Evolutionary conservation across 2,888 invertebrate genomes (phyloP), one percentile per base, ranked within the genome.

Genomic region (Lasius fuliginosus): DNA sequence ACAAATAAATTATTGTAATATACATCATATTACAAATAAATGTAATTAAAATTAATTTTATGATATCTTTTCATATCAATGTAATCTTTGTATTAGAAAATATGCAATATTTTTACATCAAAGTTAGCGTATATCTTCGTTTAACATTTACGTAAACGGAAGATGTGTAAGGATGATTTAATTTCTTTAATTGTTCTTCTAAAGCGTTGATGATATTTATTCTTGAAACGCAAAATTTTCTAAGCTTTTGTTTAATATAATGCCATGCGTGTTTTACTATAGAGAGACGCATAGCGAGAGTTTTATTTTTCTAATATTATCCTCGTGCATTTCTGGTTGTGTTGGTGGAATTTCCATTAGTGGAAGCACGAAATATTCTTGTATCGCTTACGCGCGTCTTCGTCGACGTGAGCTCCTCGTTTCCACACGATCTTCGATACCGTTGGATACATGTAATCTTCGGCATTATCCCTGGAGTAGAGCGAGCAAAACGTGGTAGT

Each of bases 361-460:
- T 81, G 60, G 73, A 46, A 73, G 60, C 60, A 62, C 60, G 73
- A 81, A 81, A 81, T 81, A 81, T 81, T 81, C 79, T 40, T 79
- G 71, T 71, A 79, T 60, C 79, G 79, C 23, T 36, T 12, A 56
- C 53, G 33, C 53, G 76, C 58, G 58, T 42, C 60, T 81, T 18
- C 79, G 69, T 60, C 46, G 79, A 73, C 46, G 60, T 46, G 58
- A 79, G 73, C 73, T 81, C 27, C 79, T 73, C 79, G 79, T 81
- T 81, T 81, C 79, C 73, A 46, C 79, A 60, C 60, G 73, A 81
- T 73, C 73, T 60, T 79, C 79, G 60, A 79, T 79, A 73, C 46
- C 27, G 60, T 81, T 81, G 79, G 79, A 81, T 81, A 81, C 73
- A 46, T 81, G 73, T 81, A 81, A 81, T 81, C 73, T 81, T 81